Evolutionary conservation across 2,797 vertebrate species (phyloP), one percentile per base, ranked within the genome.

Genomic region (Sebastes elongatus): DNA sequence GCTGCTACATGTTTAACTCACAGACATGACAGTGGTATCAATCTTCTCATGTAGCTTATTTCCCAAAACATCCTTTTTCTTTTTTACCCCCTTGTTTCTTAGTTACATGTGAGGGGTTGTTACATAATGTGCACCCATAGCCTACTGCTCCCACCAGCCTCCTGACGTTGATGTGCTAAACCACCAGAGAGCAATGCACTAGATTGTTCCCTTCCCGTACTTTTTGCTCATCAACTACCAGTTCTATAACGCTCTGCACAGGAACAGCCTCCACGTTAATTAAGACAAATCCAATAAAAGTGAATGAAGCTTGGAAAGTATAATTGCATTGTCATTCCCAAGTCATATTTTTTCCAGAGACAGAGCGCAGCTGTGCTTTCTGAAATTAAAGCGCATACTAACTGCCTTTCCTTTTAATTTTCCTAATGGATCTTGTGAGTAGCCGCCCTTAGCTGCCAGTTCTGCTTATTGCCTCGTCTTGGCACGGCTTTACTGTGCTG

Each of bases 381-480:
- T 86, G 88, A 92, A 92, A 92, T 89, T 77, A 91, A 91, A 90
- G 76, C 78, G 73, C 83, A 89, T 49, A 74, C 81, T 83, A 86
- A 93, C 82, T 80, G 88, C 82, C 80, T 86, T 85, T 91, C 86
- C 76, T 91, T 94, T 95, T 96, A 88, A 96, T 96, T 94, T 94
- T 92, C 87, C 89, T 95, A 96, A 96, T 96, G 95, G 93, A 88
- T 82, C 77, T 89, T 87, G 86, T 74, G 87, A 91, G 90, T 53
- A 82, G 90, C 80, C 53, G 71, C 71, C 72, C 83, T 86, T 64
- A 78, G 89, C 88, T 94, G 90, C 91, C 92, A 91, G 86, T 83
- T 87, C 69, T 81, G 78, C 88, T 93, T 84, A 89, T 86, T 88
- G 87, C 88, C 80, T 89, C 64, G 77, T 86, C 86, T 86, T 93